Base-by-base conservation (phyloP, 2,113 vertebrate species). In the Pitta sordida region DNA sequence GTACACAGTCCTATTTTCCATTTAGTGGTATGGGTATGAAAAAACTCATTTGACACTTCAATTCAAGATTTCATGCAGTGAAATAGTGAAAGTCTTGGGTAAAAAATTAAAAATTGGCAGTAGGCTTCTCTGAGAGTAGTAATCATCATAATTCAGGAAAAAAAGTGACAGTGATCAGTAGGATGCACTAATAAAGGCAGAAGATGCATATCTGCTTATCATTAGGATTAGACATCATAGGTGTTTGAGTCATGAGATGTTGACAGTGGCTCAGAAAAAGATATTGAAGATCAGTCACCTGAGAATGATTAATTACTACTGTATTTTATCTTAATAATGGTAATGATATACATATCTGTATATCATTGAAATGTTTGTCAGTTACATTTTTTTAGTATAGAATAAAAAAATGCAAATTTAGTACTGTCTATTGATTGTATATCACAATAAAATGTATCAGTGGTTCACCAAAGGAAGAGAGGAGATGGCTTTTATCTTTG, bases 1-100 rank as follows among this genome's bases (percentile, higher is more conserved):
- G 19, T 16, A 51, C 0, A 3, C 0, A 0, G 2, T 75, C 7
- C 30, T 71, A 4, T 58, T 69, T 92, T 62, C 7, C 7, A 46
- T 62, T 77, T 62, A 58, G 20, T 41, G 63, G n/a, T n/a, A 24
- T 0, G 3, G 6, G 15, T 37, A 62, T 52, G 12, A 62, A 55
- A 58, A 55, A 26, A 17, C 4, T 30, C 29, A 56, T 79, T 67
- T 79, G 19, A 77, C 17, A 24, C 5, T 80, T 76, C 18, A 9
- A 10, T 82, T 88, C 30, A 36, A 74, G 46, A 46, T 73, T 70
- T 82, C 29, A 43, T 77, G 29, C 4, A 76, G 9, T 17, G 24
- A 68, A 59, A 3, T 64, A 65, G 9, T 56, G 46, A 56, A 30
- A 7, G 5, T 15, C 23, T 76, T 60, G 4, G 41, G n/a, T 48